These are phyloP conservation scores for Liolophura sinensis DNA, from an alignment of 1,140 invertebrate species.

Conservation along the genomic window DNA sequence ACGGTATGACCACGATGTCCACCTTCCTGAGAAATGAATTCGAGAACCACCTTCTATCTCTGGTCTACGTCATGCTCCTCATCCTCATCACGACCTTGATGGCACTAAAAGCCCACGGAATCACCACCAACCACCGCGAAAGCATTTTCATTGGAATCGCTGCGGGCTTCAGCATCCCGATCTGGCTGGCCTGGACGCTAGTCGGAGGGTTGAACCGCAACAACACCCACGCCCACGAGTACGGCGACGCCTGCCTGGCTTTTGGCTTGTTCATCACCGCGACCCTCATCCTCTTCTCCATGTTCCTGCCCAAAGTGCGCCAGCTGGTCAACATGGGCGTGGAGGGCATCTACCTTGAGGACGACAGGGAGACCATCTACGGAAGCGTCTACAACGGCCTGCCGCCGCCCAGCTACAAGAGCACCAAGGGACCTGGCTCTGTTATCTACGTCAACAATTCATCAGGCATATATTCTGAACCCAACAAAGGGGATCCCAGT, in stretches of 20 bases:
- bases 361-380: conserved; percentile 72
- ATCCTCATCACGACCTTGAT: conserved; percentile 82
- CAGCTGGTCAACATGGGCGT: conserved; percentile 85
- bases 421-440: conserved; percentile 69
- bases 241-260: conserved; percentile 79
- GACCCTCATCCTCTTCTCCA: conserved; percentile 82
- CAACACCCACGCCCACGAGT: conserved; percentile 61
- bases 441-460: conserved; percentile 64
- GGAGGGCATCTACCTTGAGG: conserved; percentile 71
- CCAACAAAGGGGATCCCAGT: conserved; percentile 44
- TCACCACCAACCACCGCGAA: conserved; percentile 91
- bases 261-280: conserved; percentile 83
- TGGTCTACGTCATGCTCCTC: conserved; percentile 81
- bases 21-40: conserved; percentile 48
- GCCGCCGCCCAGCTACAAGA: conserved; percentile 47
- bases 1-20: conserved; percentile 45
- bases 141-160: conserved; percentile 86
- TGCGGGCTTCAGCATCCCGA: conserved; percentile 76
- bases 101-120: conserved; percentile 74
- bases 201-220: conserved; percentile 70
- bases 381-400: conserved; percentile 40
- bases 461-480: conserved; percentile 37
- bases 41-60: conserved; percentile 71
- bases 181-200: conserved; percentile 83
- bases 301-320: conserved; percentile 89